phyloP scores from a whole-genome alignment of 2,888 invertebrate species.

The Thyatira batis region DNA sequence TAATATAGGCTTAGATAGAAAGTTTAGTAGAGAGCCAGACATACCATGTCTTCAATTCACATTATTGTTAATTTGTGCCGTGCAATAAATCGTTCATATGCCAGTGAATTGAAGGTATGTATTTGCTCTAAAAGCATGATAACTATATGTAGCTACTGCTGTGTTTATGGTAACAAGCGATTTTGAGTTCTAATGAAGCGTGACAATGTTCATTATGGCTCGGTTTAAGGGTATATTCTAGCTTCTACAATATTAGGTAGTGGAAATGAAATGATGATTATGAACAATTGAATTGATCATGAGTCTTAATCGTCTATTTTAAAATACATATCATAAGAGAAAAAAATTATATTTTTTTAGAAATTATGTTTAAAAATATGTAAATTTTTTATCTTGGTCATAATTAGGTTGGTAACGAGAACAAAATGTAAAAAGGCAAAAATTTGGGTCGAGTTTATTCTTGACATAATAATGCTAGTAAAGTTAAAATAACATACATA shows the following conservation, averaged over 20 bases:
- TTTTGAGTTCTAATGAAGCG: conserved; percentile 47
- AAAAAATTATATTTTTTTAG: too few relatives aligned
- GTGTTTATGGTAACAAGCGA: conserved; percentile 43
- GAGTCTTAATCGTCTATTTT: not conserved
- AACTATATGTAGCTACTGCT: conserved; percentile 53
- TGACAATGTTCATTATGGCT: conserved; percentile 15
- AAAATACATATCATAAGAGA: too few relatives aligned
- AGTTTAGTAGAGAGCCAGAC: conserved; percentile 77
- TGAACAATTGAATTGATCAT: not conserved
- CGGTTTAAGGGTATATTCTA: conserved; percentile 5
- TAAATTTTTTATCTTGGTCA: too few relatives aligned
- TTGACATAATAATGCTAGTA: too few relatives aligned
- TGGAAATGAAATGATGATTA: not conserved
- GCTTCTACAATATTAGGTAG: not conserved
- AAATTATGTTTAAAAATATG: too few relatives aligned
- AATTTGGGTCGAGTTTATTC: too few relatives aligned
- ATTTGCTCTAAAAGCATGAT: conserved; percentile 78
- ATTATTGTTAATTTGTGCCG: conserved; percentile 40
- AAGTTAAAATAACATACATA: too few relatives aligned
- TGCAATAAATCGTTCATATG: conserved; percentile 48
- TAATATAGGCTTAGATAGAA: conserved; percentile 13
- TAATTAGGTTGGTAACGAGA: too few relatives aligned
- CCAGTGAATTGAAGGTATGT: conserved; percentile 80
- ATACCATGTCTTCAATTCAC: conserved; percentile 80
- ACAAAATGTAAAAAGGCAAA: too few relatives aligned